Percentiles rank a stretch among this genome's conserved stretches.
These are phyloP conservation scores for Arge pagana DNA, from an alignment of 2,888 invertebrate species.

Conservation along the genomic window DNA sequence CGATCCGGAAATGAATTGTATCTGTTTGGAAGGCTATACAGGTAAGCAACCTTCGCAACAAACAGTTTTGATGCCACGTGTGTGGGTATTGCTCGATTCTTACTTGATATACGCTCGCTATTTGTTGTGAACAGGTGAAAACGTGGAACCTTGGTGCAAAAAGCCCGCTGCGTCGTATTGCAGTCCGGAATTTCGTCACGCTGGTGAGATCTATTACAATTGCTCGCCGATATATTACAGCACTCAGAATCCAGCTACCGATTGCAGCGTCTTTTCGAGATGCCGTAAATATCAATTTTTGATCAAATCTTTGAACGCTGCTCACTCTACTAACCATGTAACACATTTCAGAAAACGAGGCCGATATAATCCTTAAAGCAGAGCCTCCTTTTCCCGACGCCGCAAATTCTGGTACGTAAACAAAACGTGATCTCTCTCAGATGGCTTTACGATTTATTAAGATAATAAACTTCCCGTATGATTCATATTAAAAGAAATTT, in stretches of 20 bases:
- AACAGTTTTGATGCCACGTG: no score
- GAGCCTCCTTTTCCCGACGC: no score
- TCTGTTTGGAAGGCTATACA: slow-evolving; percentile 36
- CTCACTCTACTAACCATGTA: no score
- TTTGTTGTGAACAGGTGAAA: slow-evolving; percentile 37
- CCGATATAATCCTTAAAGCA: not conserved
- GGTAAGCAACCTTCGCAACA: no score
- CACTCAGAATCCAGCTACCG: slow-evolving; percentile 29
- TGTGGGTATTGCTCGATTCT: no score
- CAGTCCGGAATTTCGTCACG: slow-evolving; percentile 27
- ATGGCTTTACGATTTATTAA: no score
- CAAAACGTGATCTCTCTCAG: no score
- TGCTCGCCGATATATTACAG: slow-evolving; percentile 42
- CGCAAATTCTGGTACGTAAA: no score
- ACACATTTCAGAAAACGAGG: not conserved
- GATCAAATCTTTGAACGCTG: no score
- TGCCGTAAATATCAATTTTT: slow-evolving; percentile 42
- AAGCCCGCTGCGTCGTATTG: slow-evolving; percentile 31
- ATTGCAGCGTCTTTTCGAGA: slow-evolving; percentile 37
- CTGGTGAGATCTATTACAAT: slow-evolving; percentile 28
- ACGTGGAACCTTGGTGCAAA: slow-evolving; percentile 43
- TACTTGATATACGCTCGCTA: no score
- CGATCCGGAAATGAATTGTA: slow-evolving; percentile 37
- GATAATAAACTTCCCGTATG: no score
- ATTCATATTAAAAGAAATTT: no score